Percentiles rank a stretch among this genome's conserved stretches.
phyloP scores from a whole-genome alignment of 1,140 invertebrate genomes.

The Ericerus pela region DNA sequence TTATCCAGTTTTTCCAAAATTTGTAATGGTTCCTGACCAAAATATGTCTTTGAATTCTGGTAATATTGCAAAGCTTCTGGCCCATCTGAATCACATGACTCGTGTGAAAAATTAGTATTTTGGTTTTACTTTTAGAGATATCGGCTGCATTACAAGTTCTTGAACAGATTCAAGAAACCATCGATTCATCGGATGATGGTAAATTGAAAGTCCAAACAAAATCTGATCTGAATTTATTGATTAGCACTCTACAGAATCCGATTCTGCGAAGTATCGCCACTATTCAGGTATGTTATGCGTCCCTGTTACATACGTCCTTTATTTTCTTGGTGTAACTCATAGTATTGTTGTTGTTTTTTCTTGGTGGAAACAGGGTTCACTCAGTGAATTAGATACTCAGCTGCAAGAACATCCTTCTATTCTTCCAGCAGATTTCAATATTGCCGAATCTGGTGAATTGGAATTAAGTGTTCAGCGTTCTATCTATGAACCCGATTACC shows the following conservation, averaged over 20 bases:
- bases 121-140: constrained; percentile 35
- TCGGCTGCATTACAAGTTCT: constrained; percentile 61
- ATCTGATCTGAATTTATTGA: constrained; percentile 71
- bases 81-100: too few relatives aligned
- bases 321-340: background rate
- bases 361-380: constrained; percentile 45
- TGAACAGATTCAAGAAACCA: constrained; percentile 58
- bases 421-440: constrained; percentile 80
- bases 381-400: constrained; percentile 62
- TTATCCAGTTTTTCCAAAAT: too few relatives aligned
- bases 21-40: background rate
- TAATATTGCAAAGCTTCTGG: background rate
- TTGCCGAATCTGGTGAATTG: constrained; percentile 53
- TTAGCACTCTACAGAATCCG: constrained; percentile 79
- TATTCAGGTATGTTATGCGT: constrained; percentile 41
- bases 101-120: too few relatives aligned
- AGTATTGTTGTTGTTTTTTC: constrained; percentile 5
- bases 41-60: constrained; percentile 1
- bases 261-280: constrained; percentile 83
- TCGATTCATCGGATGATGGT: constrained; percentile 54
- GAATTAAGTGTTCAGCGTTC: constrained; percentile 38
- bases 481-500: constrained; percentile 21
- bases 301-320: background rate
- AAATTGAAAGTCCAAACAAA: constrained; percentile 56
- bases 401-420: constrained; percentile 78